phyloP scores from a whole-genome alignment of 30 jellyfish, hydroid and myxozoan genomes.

The Turritopsis rubra region DNA sequence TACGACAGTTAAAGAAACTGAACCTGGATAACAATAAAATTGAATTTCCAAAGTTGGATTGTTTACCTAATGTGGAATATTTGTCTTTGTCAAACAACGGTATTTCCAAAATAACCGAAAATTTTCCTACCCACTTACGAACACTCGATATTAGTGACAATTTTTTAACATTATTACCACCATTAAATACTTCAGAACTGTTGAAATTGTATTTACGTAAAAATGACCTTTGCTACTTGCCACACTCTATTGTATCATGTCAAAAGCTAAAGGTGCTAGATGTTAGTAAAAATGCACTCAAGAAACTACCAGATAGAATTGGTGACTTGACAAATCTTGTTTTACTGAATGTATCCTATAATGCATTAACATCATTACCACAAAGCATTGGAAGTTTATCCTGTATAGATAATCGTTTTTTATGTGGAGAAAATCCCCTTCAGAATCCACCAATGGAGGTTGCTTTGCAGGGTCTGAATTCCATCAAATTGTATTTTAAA shows the following conservation, averaged over 20 bases:
- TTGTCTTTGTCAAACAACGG: constrained; percentile 15
- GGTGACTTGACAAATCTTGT: constrained; percentile 39
- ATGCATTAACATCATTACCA: constrained; percentile 67
- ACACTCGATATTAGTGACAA: constrained; percentile 30
- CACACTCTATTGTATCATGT: constrained; percentile 31
- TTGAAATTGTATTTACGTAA: constrained; percentile 45
- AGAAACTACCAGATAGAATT: constrained; percentile 47
- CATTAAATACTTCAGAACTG: constrained; percentile 7
- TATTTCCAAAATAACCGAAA: not conserved
- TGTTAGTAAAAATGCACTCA: constrained; percentile 44
- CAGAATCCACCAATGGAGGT: constrained; percentile 81
- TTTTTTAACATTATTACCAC: not conserved
- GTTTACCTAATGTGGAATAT: constrained; percentile 3
- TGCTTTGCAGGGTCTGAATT: constrained; percentile 50
- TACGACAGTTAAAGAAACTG: constrained; percentile 1
- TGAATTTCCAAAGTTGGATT: not conserved
- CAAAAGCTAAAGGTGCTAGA: constrained; percentile 32
- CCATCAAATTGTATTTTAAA: constrained; percentile 59
- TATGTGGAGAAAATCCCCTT: constrained; percentile 54
- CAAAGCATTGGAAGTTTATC: constrained; percentile 41
- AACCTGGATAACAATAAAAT: constrained; percentile 22
- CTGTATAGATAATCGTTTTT: constrained; percentile 31
- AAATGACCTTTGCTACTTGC: constrained; percentile 36
- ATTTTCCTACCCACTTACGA: not conserved
- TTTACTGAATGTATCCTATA: constrained; percentile 38